Percentiles rank a stretch among this genome's conserved stretches.
These are phyloP conservation scores for Circaetus cinerascens DNA, from an alignment of 2,113 vertebrate species.

Conservation along the genomic window DNA sequence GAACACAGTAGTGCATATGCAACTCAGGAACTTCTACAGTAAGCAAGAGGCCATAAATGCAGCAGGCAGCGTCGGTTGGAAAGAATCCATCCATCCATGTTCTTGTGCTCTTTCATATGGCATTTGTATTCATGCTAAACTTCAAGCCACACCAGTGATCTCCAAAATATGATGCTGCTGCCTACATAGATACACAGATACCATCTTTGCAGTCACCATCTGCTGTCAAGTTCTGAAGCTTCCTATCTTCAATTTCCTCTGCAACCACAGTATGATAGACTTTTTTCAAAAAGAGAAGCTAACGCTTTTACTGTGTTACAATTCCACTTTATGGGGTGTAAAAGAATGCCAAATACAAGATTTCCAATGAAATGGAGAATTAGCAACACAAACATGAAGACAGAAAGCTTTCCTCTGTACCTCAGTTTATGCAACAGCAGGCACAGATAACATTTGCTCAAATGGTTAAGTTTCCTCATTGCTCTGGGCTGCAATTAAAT, in stretches of 20 bases:
- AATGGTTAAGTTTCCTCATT: neutral
- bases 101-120: neutral
- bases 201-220: neutral
- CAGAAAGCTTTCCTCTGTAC: neutral
- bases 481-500: neutral
- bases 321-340: neutral
- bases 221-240: neutral
- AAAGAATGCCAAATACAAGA: neutral
- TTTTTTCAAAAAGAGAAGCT: neutral
- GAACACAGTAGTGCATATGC: neutral
- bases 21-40: neutral
- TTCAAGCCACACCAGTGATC: neutral
- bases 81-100: neutral
- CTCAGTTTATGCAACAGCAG: neutral
- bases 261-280: neutral
- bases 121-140: neutral
- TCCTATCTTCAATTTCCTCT: neutral
- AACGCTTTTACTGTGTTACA: fast-evolving
- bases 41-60: neutral
- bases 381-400: neutral
- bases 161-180: neutral
- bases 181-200: neutral
- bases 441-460: neutral
- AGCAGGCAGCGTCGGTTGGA: neutral
- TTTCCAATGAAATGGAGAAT: neutral